Conservation (phyloP, 92 coral and sea anemone species). For the Porites cylindrica region DNA sequence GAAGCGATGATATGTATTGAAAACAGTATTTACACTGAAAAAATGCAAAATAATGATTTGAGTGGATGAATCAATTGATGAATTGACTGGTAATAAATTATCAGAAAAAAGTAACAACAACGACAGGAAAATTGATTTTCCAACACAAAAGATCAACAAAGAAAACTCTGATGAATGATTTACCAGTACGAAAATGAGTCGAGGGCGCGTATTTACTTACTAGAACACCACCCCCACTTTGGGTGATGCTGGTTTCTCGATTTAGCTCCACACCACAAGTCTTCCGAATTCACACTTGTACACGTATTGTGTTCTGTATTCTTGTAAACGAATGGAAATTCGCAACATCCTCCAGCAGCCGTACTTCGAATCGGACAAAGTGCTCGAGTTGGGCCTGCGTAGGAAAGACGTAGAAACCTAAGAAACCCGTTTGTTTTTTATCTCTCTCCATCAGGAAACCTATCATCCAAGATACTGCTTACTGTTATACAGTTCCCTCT, state of each 20-base stretch:
- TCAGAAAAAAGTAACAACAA: too few species aligned
- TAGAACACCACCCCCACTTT: constrained; percentile 34
- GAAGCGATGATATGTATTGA: too few species aligned
- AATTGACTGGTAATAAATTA: too few species aligned
- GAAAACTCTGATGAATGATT: too few species aligned
- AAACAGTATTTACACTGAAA: too few species aligned
- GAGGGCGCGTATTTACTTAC: constrained; percentile 20
- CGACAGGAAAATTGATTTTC: too few species aligned
- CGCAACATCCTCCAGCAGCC: constrained; percentile 59
- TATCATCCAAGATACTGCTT: too few species aligned
- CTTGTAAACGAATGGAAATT: constrained; percentile 53
- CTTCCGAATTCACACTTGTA: neutral
- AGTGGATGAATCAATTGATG: neutral
- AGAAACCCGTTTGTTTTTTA: neutral
- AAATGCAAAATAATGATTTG: too few species aligned
- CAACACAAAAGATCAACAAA: too few species aligned
- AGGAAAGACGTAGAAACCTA: neutral
- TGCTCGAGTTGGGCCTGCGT: constrained; percentile 46
- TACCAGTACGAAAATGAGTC: too few species aligned
- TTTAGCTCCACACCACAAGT: constrained; percentile 49
- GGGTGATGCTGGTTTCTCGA: constrained; percentile 14
- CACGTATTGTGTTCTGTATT: constrained; percentile 17
- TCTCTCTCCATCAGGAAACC: too few species aligned
- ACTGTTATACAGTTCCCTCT: too few species aligned
- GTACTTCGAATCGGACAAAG: constrained; percentile 61